Evolutionary conservation across 2,888 invertebrate genomes (phyloP).

Genomic region (Chelonus formosanus): DNA sequence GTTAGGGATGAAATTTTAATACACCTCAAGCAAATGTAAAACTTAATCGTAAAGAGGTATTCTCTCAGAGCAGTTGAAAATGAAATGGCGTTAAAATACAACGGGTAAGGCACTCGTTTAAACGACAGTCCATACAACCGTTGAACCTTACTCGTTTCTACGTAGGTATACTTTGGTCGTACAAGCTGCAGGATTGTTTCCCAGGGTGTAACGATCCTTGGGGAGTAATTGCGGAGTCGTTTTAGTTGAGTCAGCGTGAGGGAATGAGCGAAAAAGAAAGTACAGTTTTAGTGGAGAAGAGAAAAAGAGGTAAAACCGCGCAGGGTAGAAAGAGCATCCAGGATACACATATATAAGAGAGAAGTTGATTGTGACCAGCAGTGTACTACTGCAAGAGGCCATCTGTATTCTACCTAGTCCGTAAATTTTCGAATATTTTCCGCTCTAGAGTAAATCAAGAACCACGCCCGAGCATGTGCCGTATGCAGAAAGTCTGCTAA

Average conservation of each 20-base stretch:
- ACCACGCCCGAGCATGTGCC: slow-evolving; percentile 43
- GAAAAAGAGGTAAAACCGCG: slow-evolving; percentile 3
- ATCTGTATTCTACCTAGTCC: slow-evolving; percentile 46
- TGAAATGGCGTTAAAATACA: slow-evolving; percentile 30
- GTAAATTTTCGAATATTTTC: slow-evolving; percentile 61
- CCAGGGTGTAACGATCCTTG: slow-evolving; percentile 56
- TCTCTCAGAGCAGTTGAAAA: slow-evolving; percentile 19
- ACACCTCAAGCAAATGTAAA: too few relatives aligned
- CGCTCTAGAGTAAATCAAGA: slow-evolving; percentile 53
- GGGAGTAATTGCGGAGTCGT: slow-evolving; percentile 60
- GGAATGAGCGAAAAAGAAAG: slow-evolving; percentile 41
- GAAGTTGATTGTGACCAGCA: slow-evolving; percentile 5
- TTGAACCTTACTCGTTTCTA: slow-evolving; percentile 31
- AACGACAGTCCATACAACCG: slow-evolving; percentile 25
- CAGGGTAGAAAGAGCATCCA: slow-evolving; percentile 7
- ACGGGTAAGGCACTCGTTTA: slow-evolving; percentile 23
- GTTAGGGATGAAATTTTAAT: too few relatives aligned
- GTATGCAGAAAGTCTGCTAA: slow-evolving; percentile 37
- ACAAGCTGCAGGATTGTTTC: slow-evolving; percentile 54
- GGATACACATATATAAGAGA: slow-evolving; percentile 9
- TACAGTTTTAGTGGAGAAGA: slow-evolving; percentile 30
- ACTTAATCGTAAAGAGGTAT: too few relatives aligned
- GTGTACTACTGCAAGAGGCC: slow-evolving; percentile 31
- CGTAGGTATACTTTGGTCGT: slow-evolving; percentile 40
- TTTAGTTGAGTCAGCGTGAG: slow-evolving; percentile 57